These are phyloP conservation scores for Brachionus koreanus DNA, from an alignment of 1,140 invertebrate species.

Conservation along the genomic window DNA sequence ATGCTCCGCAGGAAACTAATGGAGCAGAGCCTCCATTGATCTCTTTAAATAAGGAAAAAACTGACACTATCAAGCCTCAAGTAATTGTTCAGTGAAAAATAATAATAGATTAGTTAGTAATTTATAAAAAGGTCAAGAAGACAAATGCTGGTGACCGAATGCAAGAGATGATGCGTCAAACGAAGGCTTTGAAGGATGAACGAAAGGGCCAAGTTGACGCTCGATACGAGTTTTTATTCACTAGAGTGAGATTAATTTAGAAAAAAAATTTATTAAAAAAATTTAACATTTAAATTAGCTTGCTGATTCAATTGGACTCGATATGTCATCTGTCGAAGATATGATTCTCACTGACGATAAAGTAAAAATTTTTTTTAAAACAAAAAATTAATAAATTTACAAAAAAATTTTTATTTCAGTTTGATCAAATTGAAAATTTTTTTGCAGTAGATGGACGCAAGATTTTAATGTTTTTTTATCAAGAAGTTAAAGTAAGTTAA, in stretches of 20 bases:
- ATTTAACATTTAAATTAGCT: background rate
- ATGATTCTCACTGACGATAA: slow-evolving; percentile 56
- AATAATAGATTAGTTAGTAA: background rate
- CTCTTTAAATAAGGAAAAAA: slow-evolving; percentile 26
- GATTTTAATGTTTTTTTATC: slow-evolving; percentile 79
- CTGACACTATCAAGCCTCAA: background rate
- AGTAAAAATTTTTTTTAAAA: slow-evolving; percentile 49
- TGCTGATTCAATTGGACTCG: slow-evolving; percentile 48
- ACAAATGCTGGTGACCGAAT: slow-evolving; percentile 25
- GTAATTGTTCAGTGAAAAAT: background rate
- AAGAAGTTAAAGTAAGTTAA: slow-evolving; percentile 71
- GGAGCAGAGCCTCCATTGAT: slow-evolving; percentile 20
- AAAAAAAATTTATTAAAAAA: background rate
- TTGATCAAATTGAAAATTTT: slow-evolving; percentile 69
- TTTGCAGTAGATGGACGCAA: slow-evolving; percentile 78
- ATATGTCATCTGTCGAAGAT: slow-evolving; percentile 53
- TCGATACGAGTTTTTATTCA: slow-evolving; percentile 45
- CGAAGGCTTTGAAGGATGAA: slow-evolving; percentile 38
- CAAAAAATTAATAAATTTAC: background rate
- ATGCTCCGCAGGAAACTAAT: background rate
- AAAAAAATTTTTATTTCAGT: slow-evolving; percentile 49
- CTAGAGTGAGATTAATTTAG: slow-evolving; percentile 16
- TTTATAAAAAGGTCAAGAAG: background rate
- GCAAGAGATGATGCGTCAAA: slow-evolving; percentile 40
- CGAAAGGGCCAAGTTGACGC: slow-evolving; percentile 29